phyloP scores from a whole-genome alignment of 1,140 invertebrate genomes.

The Schmidtea mediterranea region DNA sequence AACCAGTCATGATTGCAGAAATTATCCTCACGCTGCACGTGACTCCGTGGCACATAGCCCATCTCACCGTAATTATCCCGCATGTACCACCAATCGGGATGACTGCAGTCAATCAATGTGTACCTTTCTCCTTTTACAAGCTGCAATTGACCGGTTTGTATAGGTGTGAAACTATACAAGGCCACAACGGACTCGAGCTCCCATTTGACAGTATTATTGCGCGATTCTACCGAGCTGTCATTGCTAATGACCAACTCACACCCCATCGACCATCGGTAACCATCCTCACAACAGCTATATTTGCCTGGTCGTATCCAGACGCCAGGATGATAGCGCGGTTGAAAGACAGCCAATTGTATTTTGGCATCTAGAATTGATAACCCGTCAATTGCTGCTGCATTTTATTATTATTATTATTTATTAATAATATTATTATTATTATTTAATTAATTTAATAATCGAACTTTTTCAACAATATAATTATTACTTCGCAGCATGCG shows the following conservation, averaged over 20 bases:
- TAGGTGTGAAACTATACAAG: constrained; percentile 2
- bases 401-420: too few species aligned
- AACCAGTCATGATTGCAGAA: constrained; percentile 44
- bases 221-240: too few species aligned
- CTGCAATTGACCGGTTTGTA: too few species aligned
- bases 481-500: too few species aligned
- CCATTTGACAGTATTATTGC: too few species aligned
- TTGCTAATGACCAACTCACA: constrained; percentile 2
- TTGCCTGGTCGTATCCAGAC: constrained; percentile 31
- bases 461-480: too few species aligned
- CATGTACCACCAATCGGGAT: constrained; percentile 2
- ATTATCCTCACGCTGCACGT: neutral
- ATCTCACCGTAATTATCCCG: neutral
- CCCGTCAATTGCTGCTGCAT: too few species aligned
- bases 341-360: constrained; percentile 1
- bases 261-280: constrained; percentile 5
- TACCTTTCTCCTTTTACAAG: neutral
- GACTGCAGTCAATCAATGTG: neutral
- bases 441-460: too few species aligned
- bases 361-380: neutral
- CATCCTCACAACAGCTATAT: constrained; percentile 9
- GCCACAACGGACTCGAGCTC: too few species aligned
- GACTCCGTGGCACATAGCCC: neutral
- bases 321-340: constrained; percentile 35
- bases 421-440: too few species aligned